Evolutionary conservation across 2,113 vertebrate genomes (phyloP), one percentile per base, ranked within the genome.

Genomic region (Leucopsar rothschildi): DNA sequence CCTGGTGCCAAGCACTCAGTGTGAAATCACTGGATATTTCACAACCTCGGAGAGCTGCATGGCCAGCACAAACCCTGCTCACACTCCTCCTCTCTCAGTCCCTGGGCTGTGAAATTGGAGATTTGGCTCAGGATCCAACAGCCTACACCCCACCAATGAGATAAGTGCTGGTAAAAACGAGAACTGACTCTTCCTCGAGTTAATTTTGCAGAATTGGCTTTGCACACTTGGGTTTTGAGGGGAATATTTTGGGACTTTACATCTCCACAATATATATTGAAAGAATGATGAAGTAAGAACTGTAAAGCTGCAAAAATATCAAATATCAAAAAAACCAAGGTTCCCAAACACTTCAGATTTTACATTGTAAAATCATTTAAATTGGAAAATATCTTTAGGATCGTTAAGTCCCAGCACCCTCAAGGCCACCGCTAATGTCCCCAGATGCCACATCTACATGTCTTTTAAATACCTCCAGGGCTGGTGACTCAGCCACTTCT

Each of bases 61-160:
- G 64, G 19, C 17, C 44, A 47, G 4, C 27, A 55, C 35, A 50
- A 85, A 45, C 29, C 47, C 29, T 66, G 33, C 55, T 90, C 6
- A 1, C 60, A 45, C 6, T 5, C 37, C 45, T 71, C 39, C 16
- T 42, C 12, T 75, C 57, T 71, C 39, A 15, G 18, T 28, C 50
- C 45, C 37, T 21, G 28, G 52, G 35, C 33, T 57, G 45, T 3
- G 2, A 27, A 66, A 12, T 17, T 31, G 45, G 28, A 77, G 39
- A 14, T 31, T 52, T 83, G 72, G 25, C 19, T 76, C 2, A 0
- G 25, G 60, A 23, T 47, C n/a, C 37, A 52, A 17, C 0, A 0
- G 40, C 13, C n/a, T 56, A 37, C 49, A 31, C 35, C 5, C n/a
- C 25, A 19, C 33, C 59, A 29, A 19, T 11, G 25, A 79, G 28